Base-by-base conservation (phyloP, 2,888 invertebrate genomes). In the Agonum fuliginosum region DNA sequence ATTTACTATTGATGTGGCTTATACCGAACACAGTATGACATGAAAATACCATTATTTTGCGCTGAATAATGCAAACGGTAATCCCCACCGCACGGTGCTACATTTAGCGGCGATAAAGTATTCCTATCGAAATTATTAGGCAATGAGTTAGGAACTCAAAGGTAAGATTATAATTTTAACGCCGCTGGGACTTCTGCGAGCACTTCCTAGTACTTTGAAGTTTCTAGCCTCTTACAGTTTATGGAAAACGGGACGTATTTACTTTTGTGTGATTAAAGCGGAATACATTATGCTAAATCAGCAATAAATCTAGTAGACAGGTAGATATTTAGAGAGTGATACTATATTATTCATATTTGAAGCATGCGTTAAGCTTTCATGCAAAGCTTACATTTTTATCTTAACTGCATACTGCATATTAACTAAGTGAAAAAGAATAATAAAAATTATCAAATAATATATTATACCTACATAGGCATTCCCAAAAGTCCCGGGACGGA, bases 31-130 rank as follows among this genome's bases (percentile, higher is more conserved):
- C 19, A 41, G 20, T 43, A 41, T 41, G 67, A 67, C 67, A 67
- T 41, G 67, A 67, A 67, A 67, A 41, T 67, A 67, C 67, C 67
- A 67, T 67, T 67, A 67, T 67, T 41, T 67, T 22, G 20, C 67
- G 12, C 22, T 67, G 41, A 67, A 67, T 67, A 41, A 67, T 67
- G 37, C 3, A 65, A 34, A 34, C 5, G 19, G 34, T 65, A 65
- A 65, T 65, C 65, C 65, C 17, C 1, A 19, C 17, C 14, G 30
- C 34, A 17, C 30, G 5, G 37, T 14, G 30, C 17, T n/a, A 65
- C 65, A 65, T 65, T 54, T 65, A 65, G 19, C 34, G 19, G 10
- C 19, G 37, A 65, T 65, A 65, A 34, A 65, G 34, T 65, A 30
- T 65, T 65, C 65, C 27, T 65, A 65, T 54, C 54, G 54, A 22